Evolutionary conservation across 2,888 invertebrate genomes (phyloP).

Genomic region (Ormyrus labotus): DNA sequence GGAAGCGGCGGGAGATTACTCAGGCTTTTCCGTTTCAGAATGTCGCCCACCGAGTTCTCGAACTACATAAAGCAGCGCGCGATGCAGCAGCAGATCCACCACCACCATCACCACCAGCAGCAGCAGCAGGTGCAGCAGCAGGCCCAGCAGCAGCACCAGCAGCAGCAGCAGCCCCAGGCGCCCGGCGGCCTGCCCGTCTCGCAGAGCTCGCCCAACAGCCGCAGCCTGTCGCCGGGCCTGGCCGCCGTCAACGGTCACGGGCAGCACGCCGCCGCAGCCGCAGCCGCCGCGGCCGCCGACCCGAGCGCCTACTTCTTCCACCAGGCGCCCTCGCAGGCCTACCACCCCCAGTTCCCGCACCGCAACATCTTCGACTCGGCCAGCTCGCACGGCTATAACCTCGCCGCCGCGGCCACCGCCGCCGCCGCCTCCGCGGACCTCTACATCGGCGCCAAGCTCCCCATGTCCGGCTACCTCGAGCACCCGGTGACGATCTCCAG

Average conservation of each 20-base stretch:
- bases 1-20: conserved; percentile 12
- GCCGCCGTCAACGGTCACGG: conserved; percentile 66
- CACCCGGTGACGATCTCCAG: conserved; percentile 70
- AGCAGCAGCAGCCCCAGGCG: conserved; percentile 72
- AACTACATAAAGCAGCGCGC: conserved; percentile 97
- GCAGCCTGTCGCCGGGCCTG: conserved; percentile 80
- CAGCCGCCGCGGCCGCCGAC: conserved; percentile 72
- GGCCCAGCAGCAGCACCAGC: conserved; percentile 75
- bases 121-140: conserved; percentile 76
- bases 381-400: conserved; percentile 76
- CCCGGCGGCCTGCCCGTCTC: conserved; percentile 73
- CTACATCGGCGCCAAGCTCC: conserved; percentile 72
- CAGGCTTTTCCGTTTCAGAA: conserved; percentile 78
- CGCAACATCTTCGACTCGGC: conserved; percentile 79
- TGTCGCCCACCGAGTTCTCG: conserved; percentile 98
- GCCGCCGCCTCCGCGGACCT: conserved; percentile 63
- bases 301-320: conserved; percentile 82
- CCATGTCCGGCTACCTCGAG: conserved; percentile 74
- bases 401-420: conserved; percentile 62
- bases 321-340: conserved; percentile 74
- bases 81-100: conserved; percentile 87
- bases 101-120: conserved; percentile 77
- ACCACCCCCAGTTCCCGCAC: conserved; percentile 78
- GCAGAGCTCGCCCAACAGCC: conserved; percentile 80
- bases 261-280: conserved; percentile 65